Conservation (phyloP, 2,113 vertebrate genomes). For the Mionectes macconnelli region DNA sequence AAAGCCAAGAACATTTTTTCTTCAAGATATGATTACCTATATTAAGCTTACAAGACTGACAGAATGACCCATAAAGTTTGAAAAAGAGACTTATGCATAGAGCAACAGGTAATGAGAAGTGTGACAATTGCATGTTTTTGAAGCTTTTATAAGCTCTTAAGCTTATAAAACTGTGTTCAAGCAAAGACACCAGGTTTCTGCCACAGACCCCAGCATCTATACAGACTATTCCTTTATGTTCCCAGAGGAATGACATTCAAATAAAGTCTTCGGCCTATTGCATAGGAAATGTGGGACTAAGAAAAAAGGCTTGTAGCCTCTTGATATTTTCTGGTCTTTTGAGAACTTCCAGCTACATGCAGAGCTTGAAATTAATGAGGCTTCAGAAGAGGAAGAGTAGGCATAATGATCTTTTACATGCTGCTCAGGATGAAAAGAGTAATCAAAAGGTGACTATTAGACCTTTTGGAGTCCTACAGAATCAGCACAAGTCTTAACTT, state of each 20-base stretch:
- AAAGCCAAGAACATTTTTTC: background rate
- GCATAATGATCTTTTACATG: background rate
- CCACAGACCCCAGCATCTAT: background rate
- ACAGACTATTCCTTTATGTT: background rate
- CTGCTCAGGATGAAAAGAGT: background rate
- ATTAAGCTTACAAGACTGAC: too few species aligned
- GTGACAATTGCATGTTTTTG: background rate
- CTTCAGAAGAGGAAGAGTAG: background rate
- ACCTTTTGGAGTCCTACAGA: background rate
- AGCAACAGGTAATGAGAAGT: background rate
- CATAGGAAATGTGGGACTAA: background rate
- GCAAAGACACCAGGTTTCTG: background rate
- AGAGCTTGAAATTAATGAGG: background rate
- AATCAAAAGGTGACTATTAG: background rate
- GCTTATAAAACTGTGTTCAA: background rate
- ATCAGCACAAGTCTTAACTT: background rate
- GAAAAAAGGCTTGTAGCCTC: background rate
- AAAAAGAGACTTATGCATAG: background rate
- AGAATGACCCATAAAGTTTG: background rate
- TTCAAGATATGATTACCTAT: background rate
- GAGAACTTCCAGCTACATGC: background rate
- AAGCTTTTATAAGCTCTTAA: background rate
- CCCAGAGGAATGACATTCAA: background rate
- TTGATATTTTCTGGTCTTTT: background rate
- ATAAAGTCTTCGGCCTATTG: background rate